Conservation (phyloP, 2,113 vertebrate species). For the Eleginops maclovinus region DNA sequence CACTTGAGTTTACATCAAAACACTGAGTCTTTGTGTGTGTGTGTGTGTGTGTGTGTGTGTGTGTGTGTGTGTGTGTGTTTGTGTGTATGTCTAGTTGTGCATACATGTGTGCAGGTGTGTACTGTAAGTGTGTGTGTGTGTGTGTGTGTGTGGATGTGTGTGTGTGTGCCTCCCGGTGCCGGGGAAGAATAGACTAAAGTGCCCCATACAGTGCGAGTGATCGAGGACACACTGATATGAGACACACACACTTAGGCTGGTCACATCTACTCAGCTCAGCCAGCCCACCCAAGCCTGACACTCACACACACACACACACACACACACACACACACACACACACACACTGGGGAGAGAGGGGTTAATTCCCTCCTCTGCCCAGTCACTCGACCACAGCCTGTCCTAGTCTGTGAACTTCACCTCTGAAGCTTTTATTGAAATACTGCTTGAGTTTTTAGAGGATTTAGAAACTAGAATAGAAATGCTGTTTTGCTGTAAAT, state of each 20-base stretch:
- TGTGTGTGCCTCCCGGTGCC: constrained; percentile 48
- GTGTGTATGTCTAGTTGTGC: constrained; percentile 43
- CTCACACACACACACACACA: constrained; percentile 41
- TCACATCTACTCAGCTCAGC: constrained; percentile 76
- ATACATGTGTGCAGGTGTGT: constrained; percentile 37
- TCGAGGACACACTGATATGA: constrained; percentile 81
- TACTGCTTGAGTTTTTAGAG: constrained; percentile 1
- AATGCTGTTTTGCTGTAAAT: background rate
- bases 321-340: constrained; percentile 35
- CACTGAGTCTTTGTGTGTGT: constrained; percentile 28
- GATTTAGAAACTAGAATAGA: background rate
- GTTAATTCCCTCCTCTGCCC: constrained; percentile 47
- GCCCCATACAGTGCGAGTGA: constrained; percentile 78
- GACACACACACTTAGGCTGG: constrained; percentile 79
- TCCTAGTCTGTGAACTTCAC: constrained; percentile 22
- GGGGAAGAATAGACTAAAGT: constrained; percentile 71
- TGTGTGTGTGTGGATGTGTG: constrained; percentile 41
- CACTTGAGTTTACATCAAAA: constrained; percentile 76
- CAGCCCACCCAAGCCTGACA: constrained; percentile 48
- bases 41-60: constrained; percentile 32
- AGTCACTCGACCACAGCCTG: constrained; percentile 55
- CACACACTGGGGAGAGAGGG: background rate
- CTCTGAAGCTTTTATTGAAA: background rate
- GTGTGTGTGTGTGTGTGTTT: constrained; percentile 41
- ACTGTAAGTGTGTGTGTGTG: constrained; percentile 8